Conservation (phyloP, 2,888 invertebrate genomes). For the Lasioglossum morio region DNA sequence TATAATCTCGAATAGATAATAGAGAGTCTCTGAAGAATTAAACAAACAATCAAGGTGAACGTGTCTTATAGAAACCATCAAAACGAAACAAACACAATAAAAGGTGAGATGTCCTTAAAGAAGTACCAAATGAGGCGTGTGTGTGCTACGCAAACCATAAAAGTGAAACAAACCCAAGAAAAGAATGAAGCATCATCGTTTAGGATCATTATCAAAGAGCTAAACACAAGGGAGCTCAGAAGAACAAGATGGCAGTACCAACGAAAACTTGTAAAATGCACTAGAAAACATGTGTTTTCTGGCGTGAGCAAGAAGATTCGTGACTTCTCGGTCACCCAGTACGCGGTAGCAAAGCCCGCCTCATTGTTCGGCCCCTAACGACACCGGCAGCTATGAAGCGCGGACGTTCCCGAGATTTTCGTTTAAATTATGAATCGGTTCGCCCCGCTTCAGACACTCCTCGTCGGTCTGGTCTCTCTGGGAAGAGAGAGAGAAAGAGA, state of each 20-base stretch:
- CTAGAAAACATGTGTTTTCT: not conserved
- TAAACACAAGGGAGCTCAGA: not conserved
- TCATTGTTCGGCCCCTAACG: slow-evolving; percentile 55
- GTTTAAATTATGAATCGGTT: slow-evolving; percentile 65
- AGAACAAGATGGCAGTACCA: not conserved
- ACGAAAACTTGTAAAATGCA: not conserved
- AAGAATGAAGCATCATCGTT: too few species aligned
- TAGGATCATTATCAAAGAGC: too few species aligned
- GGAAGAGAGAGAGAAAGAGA: not conserved
- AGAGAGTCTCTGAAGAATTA: not conserved
- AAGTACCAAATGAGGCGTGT: not conserved
- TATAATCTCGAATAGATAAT: not conserved
- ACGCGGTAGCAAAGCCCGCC: slow-evolving; percentile 26
- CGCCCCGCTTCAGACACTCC: slow-evolving; percentile 39
- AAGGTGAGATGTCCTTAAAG: not conserved
- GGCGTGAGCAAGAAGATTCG: not conserved
- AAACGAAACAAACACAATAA: not conserved
- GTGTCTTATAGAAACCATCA: not conserved
- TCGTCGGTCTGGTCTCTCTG: slow-evolving; percentile 25
- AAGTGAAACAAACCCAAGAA: not conserved
- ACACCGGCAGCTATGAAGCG: slow-evolving; percentile 53
- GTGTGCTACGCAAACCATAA: not conserved
- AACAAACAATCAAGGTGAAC: too few species aligned
- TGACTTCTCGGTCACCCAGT: not conserved
- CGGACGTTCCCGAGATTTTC: slow-evolving; percentile 63